Base-by-base conservation (phyloP, 2,797 vertebrate genomes). In the Lepus oiostolus region DNA sequence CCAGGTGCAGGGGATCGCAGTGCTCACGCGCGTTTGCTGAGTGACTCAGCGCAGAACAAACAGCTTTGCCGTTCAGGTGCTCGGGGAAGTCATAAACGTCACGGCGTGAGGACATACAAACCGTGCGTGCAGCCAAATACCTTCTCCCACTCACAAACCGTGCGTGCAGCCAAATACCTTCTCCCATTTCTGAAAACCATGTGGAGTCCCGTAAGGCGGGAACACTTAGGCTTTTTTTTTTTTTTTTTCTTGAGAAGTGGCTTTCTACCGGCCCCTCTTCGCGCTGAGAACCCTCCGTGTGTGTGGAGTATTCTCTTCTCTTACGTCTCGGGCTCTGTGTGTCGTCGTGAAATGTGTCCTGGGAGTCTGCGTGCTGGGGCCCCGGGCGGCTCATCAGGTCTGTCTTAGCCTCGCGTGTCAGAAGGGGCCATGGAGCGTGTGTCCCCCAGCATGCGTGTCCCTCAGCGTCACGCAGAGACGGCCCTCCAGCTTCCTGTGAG, bases 1-100 rank as follows among this genome's bases (percentile, higher is more conserved):
- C 42, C 4, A 0, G 0, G n/a, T 2, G 7, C 4, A 1, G 2
- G 22, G 21, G 7, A 47, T 30, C 0, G 0, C 26, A 3, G 9
- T 22, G 3, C n/a, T 72, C 38, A 1, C 13, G 38, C 12, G 1
- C 35, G 4, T 32, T 22, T 47, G 24, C 8, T 13, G 60, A 26
- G 19, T 35, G 54, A 32, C 26, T 24, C 42, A 12, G 4, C 0
- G 3, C n/a, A 4, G 74, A n/a, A 13, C 7, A 28, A 80, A 3
- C 4, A 2, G 13, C 5, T 5, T 24, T 1, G 6, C 12, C n/a
- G 0, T 26, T 32, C 3, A 9, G 81, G 24, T 82, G 68, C 74
- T 42, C 6, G 28, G 67, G 47, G 50, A 9, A 8, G 2, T 47
- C 38, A 4, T 22, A 1, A 22, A 28, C 17, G 21, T 54, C 84